Percentiles rank a stretch among this genome's conserved stretches.
phyloP scores from a whole-genome alignment of 2,797 vertebrate genomes.

The Rhabdomys pumilio region DNA sequence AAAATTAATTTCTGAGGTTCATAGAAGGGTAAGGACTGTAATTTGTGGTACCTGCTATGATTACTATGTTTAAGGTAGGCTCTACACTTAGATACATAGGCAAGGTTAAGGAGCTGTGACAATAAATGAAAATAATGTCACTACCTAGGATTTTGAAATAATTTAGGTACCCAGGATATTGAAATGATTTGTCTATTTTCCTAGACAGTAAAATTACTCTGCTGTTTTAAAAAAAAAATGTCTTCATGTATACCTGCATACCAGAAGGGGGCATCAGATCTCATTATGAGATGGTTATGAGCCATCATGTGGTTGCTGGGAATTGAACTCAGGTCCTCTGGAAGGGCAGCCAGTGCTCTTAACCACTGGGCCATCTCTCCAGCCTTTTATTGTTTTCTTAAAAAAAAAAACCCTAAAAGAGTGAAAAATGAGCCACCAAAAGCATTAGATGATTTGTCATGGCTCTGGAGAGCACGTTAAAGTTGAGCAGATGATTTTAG shows the following conservation, averaged over 20 bases:
- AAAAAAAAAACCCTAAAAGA: slow-evolving; percentile 52
- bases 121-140: not conserved
- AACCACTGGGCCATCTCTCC: not conserved
- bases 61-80: not conserved
- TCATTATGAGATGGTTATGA: not conserved
- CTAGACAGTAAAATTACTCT: not conserved
- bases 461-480: not conserved
- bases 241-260: not conserved
- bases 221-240: not conserved
- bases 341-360: not conserved
- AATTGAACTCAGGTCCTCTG: not conserved
- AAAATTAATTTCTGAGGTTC: slow-evolving; percentile 14
- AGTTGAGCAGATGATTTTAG: slow-evolving; percentile 44
- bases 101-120: slow-evolving; percentile 30
- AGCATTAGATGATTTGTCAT: not conserved
- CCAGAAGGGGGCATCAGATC: not conserved
- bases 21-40: not conserved
- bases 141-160: too few species aligned
- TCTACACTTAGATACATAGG: slow-evolving; percentile 5
- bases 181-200: slow-evolving; percentile 41
- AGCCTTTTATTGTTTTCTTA: not conserved
- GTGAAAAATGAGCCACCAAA: slow-evolving; percentile 31
- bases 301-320: not conserved
- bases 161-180: not conserved
- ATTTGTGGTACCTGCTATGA: slow-evolving; percentile 25